A percentile compares a stretch with the other conserved stretches of the same genome.
phyloP scores from a whole-genome alignment of 2,797 vertebrate species.

The Toxotes lorentzi region DNA sequence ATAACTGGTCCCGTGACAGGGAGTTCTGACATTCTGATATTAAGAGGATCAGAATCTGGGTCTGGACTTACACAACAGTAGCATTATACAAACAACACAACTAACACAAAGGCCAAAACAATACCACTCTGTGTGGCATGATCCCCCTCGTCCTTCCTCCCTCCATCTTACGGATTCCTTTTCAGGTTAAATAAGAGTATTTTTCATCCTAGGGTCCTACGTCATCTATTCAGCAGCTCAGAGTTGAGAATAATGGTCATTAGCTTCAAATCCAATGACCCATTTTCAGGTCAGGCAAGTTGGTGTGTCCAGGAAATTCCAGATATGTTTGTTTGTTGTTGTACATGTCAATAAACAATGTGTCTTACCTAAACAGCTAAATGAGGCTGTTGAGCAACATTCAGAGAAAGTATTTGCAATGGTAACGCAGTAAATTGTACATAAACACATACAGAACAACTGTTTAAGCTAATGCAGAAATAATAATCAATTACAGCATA shows the following conservation, averaged over 20 bases:
- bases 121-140: constrained; percentile 64
- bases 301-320: constrained; percentile 14
- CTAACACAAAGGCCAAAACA: constrained; percentile 65
- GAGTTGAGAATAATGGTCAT: constrained; percentile 33
- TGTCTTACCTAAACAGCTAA: not conserved
- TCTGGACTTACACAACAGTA: constrained; percentile 66
- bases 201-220: constrained; percentile 16
- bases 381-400: constrained; percentile 3
- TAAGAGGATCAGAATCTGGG: constrained; percentile 80
- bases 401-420: constrained; percentile 3
- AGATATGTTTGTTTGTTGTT: constrained; percentile 33
- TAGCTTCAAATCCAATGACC: constrained; percentile 45
- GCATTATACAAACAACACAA: constrained; percentile 69
- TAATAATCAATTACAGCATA: not conserved
- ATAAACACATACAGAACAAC: not conserved
- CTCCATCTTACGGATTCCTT: constrained; percentile 12
- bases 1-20: constrained; percentile 63
- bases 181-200: constrained; percentile 37
- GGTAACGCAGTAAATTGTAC: not conserved
- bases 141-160: constrained; percentile 26
- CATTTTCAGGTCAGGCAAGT: constrained; percentile 26
- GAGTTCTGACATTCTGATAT: constrained; percentile 51
- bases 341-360: constrained; percentile 17
- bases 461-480: not conserved
- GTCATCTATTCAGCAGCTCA: constrained; percentile 1